phyloP scores from a whole-genome alignment of 1,140 invertebrate genomes.

The Anastrepha obliqua region DNA sequence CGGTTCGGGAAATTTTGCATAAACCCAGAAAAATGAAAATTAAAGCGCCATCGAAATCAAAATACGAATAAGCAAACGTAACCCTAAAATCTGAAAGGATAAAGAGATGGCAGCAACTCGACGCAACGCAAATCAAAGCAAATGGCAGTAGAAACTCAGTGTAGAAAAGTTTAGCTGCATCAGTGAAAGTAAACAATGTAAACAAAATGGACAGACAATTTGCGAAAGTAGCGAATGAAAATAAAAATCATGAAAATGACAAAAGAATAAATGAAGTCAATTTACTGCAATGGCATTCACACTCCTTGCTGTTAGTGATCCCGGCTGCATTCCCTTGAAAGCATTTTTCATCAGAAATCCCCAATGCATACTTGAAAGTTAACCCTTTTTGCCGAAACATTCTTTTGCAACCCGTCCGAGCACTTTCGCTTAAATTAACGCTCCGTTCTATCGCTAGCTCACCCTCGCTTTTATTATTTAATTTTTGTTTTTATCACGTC shows the following conservation, averaged over 20 bases:
- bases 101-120: neutral
- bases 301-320: neutral
- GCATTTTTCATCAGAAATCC: neutral
- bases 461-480: neutral
- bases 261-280: slow-evolving; percentile 38
- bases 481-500: neutral
- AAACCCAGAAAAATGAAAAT: no score
- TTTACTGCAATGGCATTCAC: neutral
- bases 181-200: neutral
- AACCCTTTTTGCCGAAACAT: neutral
- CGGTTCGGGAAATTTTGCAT: no score
- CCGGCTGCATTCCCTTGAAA: neutral
- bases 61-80: neutral
- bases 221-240: neutral
- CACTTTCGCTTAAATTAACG: slow-evolving; percentile 16
- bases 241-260: neutral
- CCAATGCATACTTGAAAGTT: neutral
- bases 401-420: neutral
- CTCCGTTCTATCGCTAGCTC: neutral
- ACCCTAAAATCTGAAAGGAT: neutral
- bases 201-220: neutral
- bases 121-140: neutral
- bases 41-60: no score
- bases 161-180: neutral
- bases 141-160: neutral